Base-by-base conservation (phyloP, 2,113 vertebrate genomes). In the Oreochromis tanganicae region DNA sequence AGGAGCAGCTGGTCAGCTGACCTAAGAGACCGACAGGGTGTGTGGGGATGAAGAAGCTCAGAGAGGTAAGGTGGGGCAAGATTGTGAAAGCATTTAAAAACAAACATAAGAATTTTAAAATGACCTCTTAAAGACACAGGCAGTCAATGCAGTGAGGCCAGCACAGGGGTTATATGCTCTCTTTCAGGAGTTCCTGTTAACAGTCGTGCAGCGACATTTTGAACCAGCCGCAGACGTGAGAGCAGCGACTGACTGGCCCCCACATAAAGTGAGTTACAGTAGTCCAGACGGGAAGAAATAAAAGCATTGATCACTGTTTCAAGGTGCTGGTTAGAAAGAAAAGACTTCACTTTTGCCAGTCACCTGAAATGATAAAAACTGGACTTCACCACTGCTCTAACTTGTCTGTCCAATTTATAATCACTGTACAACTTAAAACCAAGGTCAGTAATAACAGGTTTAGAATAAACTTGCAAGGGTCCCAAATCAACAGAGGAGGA, bases 271-370 rank as follows among this genome's bases (percentile, higher is more conserved):
- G 19, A 1, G 50, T 54, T n/a, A 54, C 19, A n/a, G 52, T n/a
- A 10, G 50, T 52, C 17, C 50, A 54, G 52, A 21, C 19, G 19
- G 55, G 24, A 14, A 14, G 24, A 14, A 57, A 27, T 27, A 57
- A 8, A 57, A 29, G 24, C 55, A 0, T 8, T 7, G 55, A 8
- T 57, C 12, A 57, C 24, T 57, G 12, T 57, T 29, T 29, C 0
- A 57, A 57, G 24, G 56, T 29, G 12, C 24, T 57, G 7, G 13
- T 29, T 29, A 57, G 24, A 29, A 5, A 57, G 24, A 57, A 0
- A 57, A 57, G 24, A 57, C 24, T 1, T 29, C 24, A 29, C 24
- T 29, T 0, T 57, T 57, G 55, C 4, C 55, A 0, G 55, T 14
- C 55, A 29, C 55, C 56, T 57, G 0, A 57, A 57, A 57, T 0